These are phyloP conservation scores for Agapetus fuscipes DNA, from an alignment of 2,888 invertebrate species.

Conservation along the genomic window DNA sequence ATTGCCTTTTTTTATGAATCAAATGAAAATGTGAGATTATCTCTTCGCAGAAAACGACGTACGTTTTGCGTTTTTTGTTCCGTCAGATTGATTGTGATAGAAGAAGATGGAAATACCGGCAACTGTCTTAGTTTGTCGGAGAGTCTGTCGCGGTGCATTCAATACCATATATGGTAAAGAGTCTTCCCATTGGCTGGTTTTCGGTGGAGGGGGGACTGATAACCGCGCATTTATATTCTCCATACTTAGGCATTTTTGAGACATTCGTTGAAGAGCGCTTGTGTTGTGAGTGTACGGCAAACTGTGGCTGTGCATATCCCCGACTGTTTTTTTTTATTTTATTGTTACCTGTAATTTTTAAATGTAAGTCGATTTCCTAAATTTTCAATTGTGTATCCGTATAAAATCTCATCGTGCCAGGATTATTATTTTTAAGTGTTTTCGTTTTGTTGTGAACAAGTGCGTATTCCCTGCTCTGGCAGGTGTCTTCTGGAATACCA, in stretches of 20 bases:
- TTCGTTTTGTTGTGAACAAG: slow-evolving; percentile 9
- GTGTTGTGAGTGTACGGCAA: slow-evolving; percentile 36
- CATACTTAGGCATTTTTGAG: slow-evolving; percentile 31
- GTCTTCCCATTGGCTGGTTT: slow-evolving; percentile 53
- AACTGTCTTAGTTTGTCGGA: too few relatives aligned
- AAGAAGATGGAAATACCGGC: background rate
- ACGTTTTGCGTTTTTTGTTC: too few relatives aligned
- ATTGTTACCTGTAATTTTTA: slow-evolving; percentile 39
- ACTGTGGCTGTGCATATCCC: slow-evolving; percentile 39
- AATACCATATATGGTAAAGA: slow-evolving; percentile 76
- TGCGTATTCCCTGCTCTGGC: slow-evolving; percentile 11
- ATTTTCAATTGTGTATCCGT: too few relatives aligned
- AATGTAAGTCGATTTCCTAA: slow-evolving; percentile 47
- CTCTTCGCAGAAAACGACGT: background rate
- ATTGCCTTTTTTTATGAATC: slow-evolving; percentile 12
- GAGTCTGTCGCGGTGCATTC: slow-evolving; percentile 48
- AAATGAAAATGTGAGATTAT: slow-evolving; percentile 51
- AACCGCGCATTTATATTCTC: slow-evolving; percentile 49
- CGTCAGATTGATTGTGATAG: background rate
- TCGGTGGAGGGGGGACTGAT: slow-evolving; percentile 44
- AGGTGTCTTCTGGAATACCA: too few relatives aligned
- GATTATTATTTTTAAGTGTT: too few relatives aligned
- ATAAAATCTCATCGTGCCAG: too few relatives aligned
- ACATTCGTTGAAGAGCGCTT: slow-evolving; percentile 43
- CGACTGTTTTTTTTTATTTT: slow-evolving; percentile 37